Base-by-base conservation (phyloP, 2,888 invertebrate species). In the Machimus rusticus region DNA sequence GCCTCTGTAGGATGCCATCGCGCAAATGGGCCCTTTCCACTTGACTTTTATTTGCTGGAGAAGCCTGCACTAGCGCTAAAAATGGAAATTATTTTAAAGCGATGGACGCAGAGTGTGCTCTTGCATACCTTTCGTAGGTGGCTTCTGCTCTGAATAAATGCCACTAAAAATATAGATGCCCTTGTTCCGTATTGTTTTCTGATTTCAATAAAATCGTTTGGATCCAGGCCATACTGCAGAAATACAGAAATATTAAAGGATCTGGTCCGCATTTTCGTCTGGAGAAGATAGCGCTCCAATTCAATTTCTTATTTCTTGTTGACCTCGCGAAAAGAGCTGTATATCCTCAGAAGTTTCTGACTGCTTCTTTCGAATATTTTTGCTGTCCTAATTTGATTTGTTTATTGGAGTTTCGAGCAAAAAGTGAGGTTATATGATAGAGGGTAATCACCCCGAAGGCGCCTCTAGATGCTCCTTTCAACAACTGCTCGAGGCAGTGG, bases 361-460 rank as follows among this genome's bases (percentile, higher is more conserved):
- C 23, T 84, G 14, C 66, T 34, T 39, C 37, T 19, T 84, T 66
- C 23, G 82, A 55, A 55, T 34, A 51, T 66, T 84, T 84, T 84
- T 12, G 66, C 23, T 28, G 57, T 19, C 82, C 66, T 84, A 84
- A 84, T 66, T 66, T 66, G 66, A 84, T 84, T 84, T 84, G 82
- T 39, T 84, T 84, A 84, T 66, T 66, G 66, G 23, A 66, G 66
- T 19, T 28, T 66, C 12, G 12, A 66, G 28, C 0, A 66, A 28
- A 28, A 19, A 66, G 28, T 9, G 23, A 2, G 23, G 66, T n/a
- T 6, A 8, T 8, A 51, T 16, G n/a, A n/a, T 6, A n/a, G n/a
- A n/a, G 8, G 19, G 23, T 23, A 66, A 23, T 12, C 66, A 66
- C 28, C 28, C 66, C 14, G 14, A 84, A 66, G 4, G 37, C 39